A percentile compares a stretch with the other conserved stretches of the same genome.
Evolutionary conservation across 1,140 invertebrate species (phyloP).

Genomic region (Drosophila gunungcola): DNA sequence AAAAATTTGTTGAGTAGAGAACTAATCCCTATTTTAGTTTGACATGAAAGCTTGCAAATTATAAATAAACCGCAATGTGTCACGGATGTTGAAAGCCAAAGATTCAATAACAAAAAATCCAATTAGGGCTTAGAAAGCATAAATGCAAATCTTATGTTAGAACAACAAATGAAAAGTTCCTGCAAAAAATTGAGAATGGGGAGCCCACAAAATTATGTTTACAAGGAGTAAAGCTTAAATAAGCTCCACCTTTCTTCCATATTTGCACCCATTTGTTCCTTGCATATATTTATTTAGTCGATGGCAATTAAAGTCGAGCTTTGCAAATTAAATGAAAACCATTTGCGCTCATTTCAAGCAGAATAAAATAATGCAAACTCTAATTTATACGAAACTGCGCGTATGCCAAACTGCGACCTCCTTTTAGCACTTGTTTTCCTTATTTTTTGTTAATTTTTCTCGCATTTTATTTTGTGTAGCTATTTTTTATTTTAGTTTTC

Average conservation of each 20-base stretch:
- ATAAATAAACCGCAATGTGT: too few relatives aligned
- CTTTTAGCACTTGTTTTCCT: constrained; percentile 23
- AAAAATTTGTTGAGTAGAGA: too few relatives aligned
- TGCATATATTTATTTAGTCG: constrained; percentile 51
- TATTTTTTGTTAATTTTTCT: constrained; percentile 16
- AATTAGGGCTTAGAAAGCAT: too few relatives aligned
- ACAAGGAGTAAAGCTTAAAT: constrained; percentile 13
- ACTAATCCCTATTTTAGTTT: too few relatives aligned
- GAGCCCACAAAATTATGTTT: constrained; percentile 12
- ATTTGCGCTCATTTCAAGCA: constrained; percentile 77
- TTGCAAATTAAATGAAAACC: constrained; percentile 75
- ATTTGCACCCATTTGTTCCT: constrained; percentile 69
- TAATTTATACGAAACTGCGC: constrained; percentile 74
- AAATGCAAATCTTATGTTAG: not conserved
- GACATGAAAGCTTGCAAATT: too few relatives aligned
- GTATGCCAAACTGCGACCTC: constrained; percentile 35
- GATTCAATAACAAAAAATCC: too few relatives aligned
- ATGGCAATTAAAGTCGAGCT: constrained; percentile 70
- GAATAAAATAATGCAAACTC: constrained; percentile 82
- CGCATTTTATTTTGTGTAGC: constrained; percentile 20
- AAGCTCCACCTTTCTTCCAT: constrained; percentile 23
- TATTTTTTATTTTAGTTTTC: constrained; percentile 73
- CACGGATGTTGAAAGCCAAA: too few relatives aligned
- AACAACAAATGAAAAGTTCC: too few relatives aligned
- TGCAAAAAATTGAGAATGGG: not conserved